Evolutionary conservation across 2,888 invertebrate genomes (phyloP), one percentile per base, ranked within the genome.

Genomic region (Isoperla grammatica): DNA sequence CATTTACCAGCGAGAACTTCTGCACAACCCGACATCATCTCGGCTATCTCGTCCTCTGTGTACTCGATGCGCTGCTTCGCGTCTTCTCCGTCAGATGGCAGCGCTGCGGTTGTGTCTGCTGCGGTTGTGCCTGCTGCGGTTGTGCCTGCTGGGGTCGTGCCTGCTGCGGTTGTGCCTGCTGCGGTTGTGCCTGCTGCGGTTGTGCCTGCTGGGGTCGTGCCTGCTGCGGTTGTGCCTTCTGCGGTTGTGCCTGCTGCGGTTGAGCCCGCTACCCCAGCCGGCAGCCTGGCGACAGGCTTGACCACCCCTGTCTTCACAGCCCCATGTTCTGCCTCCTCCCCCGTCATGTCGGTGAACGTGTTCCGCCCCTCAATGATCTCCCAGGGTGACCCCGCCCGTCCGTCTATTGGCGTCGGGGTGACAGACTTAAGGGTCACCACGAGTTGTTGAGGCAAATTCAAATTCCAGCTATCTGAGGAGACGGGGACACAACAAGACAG

Each of bases 31-130:
- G 85, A 81, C 63, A 87, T 80, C 20, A 86, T 73, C 58, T 82
- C 83, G 0, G 84, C 84, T 53, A 87, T 85, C 71, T 83, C 82
- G 59, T 84, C 81, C 64, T 86, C 85, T 0, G 84, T 81, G 67
- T 78, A 75, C 66, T 73, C 68, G 6, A 69, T 54, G 40, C 71
- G 73, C 64, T 73, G 72, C 59, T 74, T 68, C 37, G 67, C 69
- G 65, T 72, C 71, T 46, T 59, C 64, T 56, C 20, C 58, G 35
- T 62, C 60, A n/a, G 46, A 49, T 17, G 45, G 46, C 4, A 46
- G 40, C 29, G 29, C 39, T 19, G 39, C 40, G 15, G 56, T 60
- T 19, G 50, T 3, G 13, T 66, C 69, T 65, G 69, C 71, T 56
- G 71, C 68, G 60, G 69, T 70, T 50, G 68, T 64, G 5, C n/a